Conservation (phyloP, 2,888 invertebrate species). For the Aphodius granarius region DNA sequence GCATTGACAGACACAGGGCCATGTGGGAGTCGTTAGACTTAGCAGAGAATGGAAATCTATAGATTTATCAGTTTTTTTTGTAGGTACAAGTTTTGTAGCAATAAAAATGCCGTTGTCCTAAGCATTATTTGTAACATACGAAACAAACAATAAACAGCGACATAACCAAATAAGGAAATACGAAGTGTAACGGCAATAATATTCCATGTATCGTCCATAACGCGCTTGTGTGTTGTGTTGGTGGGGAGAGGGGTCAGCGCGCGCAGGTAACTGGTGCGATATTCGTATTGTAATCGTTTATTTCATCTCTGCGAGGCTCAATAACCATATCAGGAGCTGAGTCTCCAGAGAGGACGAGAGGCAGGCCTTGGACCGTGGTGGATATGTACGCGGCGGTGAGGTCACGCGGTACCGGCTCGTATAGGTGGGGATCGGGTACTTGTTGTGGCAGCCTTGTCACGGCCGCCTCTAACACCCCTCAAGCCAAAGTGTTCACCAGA, state of each 20-base stretch:
- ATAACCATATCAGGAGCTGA: slow-evolving; percentile 42
- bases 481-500: slow-evolving; percentile 33
- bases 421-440: slow-evolving; percentile 22
- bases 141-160: neutral
- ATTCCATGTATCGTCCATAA: neutral
- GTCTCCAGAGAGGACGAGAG: too few relatives aligned
- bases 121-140: neutral
- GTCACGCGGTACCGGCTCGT: neutral
- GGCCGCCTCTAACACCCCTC: slow-evolving; percentile 43
- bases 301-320: slow-evolving; percentile 4
- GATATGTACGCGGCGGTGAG: neutral
- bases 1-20: slow-evolving; percentile 15
- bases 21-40: slow-evolving; percentile 19
- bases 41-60: slow-evolving; percentile 21
- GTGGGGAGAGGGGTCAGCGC: neutral
- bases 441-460: slow-evolving; percentile 44
- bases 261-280: slow-evolving; percentile 7
- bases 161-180: neutral
- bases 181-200: neutral
- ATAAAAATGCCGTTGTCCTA: too few relatives aligned
- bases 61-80: too few relatives aligned
- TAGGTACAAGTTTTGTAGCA: too few relatives aligned
- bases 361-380: neutral
- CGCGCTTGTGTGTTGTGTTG: too few relatives aligned
- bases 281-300: slow-evolving; percentile 15